Evolutionary conservation across 2,797 vertebrate genomes (phyloP).

Genomic region (Antennarius maculatus): DNA sequence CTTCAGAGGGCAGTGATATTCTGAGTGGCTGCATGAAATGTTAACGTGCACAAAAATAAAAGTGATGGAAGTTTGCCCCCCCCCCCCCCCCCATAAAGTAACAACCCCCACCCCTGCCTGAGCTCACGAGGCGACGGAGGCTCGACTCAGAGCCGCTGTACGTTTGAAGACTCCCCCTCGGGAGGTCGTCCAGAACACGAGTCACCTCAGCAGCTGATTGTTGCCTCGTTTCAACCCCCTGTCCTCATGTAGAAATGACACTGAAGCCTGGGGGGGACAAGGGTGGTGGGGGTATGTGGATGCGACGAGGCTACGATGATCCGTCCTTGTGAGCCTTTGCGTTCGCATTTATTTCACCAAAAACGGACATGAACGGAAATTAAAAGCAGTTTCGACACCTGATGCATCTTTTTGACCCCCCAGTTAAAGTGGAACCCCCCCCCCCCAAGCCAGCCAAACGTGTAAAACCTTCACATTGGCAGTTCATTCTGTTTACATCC

Average conservation of each 20-base stretch:
- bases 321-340: too few relatives aligned
- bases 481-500: constrained; percentile 78
- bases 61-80: background rate
- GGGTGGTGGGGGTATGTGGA: too few relatives aligned
- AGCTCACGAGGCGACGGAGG: constrained; percentile 4
- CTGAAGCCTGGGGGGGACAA: constrained; percentile 49
- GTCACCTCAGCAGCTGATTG: constrained; percentile 54
- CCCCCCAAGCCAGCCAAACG: constrained; percentile 66
- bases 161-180: constrained; percentile 30
- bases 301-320: too few relatives aligned
- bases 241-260: constrained; percentile 31
- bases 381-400: background rate
- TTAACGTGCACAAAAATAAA: too few relatives aligned
- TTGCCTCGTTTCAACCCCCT: constrained; percentile 48
- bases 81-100: too few relatives aligned
- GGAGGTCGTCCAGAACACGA: constrained; percentile 44
- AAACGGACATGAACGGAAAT: too few relatives aligned
- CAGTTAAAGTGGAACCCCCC: constrained; percentile 49
- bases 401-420: constrained; percentile 55
- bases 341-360: too few relatives aligned
- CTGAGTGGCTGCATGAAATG: too few relatives aligned
- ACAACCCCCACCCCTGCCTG: too few relatives aligned
- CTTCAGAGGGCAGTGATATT: background rate
- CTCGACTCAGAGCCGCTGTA: constrained; percentile 34
- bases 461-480: constrained; percentile 72